Base-by-base conservation (phyloP, 1,140 invertebrate genomes). In the Atopsyche davidsoni region DNA sequence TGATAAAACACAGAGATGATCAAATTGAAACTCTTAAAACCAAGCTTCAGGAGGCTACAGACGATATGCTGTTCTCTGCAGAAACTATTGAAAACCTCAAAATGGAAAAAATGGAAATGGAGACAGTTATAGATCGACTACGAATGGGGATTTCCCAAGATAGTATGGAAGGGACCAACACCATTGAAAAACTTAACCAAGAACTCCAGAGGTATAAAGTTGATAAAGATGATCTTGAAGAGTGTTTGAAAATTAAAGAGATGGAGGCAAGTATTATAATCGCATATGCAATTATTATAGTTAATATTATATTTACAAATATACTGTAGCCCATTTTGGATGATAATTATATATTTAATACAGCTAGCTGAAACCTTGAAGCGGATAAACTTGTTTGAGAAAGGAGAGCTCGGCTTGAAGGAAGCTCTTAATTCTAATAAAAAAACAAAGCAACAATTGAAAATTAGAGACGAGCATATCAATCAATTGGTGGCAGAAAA, bases 1-100 rank as follows among this genome's bases (percentile, higher is more conserved):
- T 77, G 47, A 66, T 81, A 34, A 66, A 71, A 21, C 73, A 75
- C 52, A 72, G 82, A 55, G 82, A 87, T 58, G 60, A 71, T 41
- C 79, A 85, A 67, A 80, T 89, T 47, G 67, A 72, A 46, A 75
- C 81, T 54, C 65, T 92, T 23, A 79, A 85, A 64, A 73, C 74
- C 21, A 81, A 87, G 66, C 65, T 90, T 10, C 62, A 75, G 17
- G 76, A 81, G 60, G 87, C 85, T n/a, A 80, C 80, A 3, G 67
- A 73, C 46, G 82, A 89, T 65, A 79, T 90, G 55, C 39, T 66
- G 19, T 51, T 63, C 11, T 67, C 68, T 0, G 67, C 66, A 14
- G 61, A 64, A 32, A 46, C 69, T 11, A 72, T 72, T 41, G 59
- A 66, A 46, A 31, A 49, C 6, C 52, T 72, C 16, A 67, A 61